Evolutionary conservation across 2,888 invertebrate species (phyloP), one percentile per base, ranked within the genome.

Genomic region (Onchidella celtica): DNA sequence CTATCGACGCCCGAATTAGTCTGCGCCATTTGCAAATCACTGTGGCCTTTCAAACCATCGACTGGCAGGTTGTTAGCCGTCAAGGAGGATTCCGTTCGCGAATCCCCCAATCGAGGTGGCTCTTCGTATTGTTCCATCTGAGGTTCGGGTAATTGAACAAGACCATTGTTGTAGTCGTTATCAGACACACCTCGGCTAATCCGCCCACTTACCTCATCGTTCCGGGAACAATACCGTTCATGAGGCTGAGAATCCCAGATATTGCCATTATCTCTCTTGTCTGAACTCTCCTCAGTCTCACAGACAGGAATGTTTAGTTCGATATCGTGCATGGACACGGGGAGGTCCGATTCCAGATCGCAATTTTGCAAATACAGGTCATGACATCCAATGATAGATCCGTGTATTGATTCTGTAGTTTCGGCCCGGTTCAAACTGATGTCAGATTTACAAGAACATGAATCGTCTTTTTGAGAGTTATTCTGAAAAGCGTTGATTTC

Each of bases 321-420:
- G 17, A 78, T 78, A 29, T 78, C 78, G 24, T 78, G 78, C n/a
- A 24, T 59, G 21, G 78, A 78, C 9, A 78, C 78, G 11, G 69
- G 78, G 0, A 78, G 24, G 0, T 78, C 78, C 34, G 78, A 55
- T 11, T 70, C 78, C 4, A 78, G 27, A 36, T 78, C 78, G 1
- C 68, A 69, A 38, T 9, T 57, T 61, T 38, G 36, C 21, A 78
- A 40, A 34, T 38, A 78, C 38, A 38, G 32, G 69, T 78, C 78
- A 40, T 78, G 78, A 17, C 78, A 78, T 29, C 78, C 78, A 14
- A 78, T 78, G 4, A 78, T 69, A 2, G 78, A 36, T 1, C 78
- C 78, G 38, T 59, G 78, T 21, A n/a, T 21, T 3, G 75, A 76
- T 6, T 36, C n/a, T 11, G 65, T 27, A 4, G 24, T 47, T 2